phyloP scores from a whole-genome alignment of 2,888 invertebrate genomes.

The Gymnosoma rotundatum region DNA sequence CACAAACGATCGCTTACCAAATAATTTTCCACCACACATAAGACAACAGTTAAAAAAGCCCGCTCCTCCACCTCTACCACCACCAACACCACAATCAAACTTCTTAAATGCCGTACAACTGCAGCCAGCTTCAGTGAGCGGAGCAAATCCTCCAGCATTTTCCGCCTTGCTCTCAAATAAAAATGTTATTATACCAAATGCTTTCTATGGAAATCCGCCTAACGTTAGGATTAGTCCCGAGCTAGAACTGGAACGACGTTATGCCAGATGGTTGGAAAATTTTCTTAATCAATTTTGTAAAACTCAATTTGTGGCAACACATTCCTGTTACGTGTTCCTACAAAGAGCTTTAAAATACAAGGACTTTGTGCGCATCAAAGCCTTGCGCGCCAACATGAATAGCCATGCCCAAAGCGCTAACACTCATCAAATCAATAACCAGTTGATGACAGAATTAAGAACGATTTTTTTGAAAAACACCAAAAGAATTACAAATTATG shows the following conservation, averaged over 20 bases:
- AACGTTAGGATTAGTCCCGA: constrained; percentile 48
- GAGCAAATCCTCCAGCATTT: constrained; percentile 72
- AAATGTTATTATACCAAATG: constrained; percentile 75
- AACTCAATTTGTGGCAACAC: constrained; percentile 73
- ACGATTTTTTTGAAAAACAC: constrained; percentile 70
- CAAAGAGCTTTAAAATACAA: constrained; percentile 74
- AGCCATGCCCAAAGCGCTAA: constrained; percentile 60
- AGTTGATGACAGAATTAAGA: constrained; percentile 72
- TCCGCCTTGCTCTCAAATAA: constrained; percentile 74
- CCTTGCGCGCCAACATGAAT: constrained; percentile 71
- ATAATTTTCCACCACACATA: constrained; percentile 40
- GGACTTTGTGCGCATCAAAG: constrained; percentile 73
- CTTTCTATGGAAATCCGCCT: constrained; percentile 74
- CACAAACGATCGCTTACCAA: constrained; percentile 5
- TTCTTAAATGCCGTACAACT: constrained; percentile 75
- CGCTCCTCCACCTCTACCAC: constrained; percentile 52
- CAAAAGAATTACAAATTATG: constrained; percentile 71
- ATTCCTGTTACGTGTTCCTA: constrained; percentile 73
- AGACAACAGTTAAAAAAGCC: constrained; percentile 59
- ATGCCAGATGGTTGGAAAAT: constrained; percentile 74
- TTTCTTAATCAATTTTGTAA: constrained; percentile 74
- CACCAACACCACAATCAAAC: constrained; percentile 74
- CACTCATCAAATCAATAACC: constrained; percentile 67
- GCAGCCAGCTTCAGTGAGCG: constrained; percentile 70
- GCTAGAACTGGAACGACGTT: constrained; percentile 43